Evolutionary conservation across 2,888 invertebrate species (phyloP), one percentile per base, ranked within the genome.

Genomic region (Drosophila helvetica): DNA sequence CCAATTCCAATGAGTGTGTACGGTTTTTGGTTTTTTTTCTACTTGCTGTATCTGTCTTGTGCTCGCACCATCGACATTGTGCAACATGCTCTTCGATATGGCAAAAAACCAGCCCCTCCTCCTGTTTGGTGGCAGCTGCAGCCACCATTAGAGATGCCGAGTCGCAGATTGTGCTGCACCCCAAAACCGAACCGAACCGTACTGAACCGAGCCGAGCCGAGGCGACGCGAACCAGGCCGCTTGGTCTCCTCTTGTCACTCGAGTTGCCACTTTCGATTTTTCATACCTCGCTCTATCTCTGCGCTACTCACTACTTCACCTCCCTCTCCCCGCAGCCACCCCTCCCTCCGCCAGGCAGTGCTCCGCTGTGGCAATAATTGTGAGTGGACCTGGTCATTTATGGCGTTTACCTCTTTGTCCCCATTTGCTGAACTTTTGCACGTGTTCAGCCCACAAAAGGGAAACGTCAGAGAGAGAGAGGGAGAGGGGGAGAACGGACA

Each of bases 211-310:
- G 17, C 56, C 55, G 43, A 69, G 19, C 43, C 56, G 47, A 18
- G 15, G 15, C 66, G 65, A 53, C 43, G 45, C 51, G 38, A 55
- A 42, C 57, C 33, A 33, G 27, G 53, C n/a, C 42, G 43, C 46
- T 55, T 69, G 66, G 42, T 57, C 52, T 45, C 38, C 57, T 47
- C 64, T 65, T 60, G 56, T 65, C 58, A 54, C 51, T 43, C 60
- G 55, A 15, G 46, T 60, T 63, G 46, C 66, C 80, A 80, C 82
- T 86, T 80, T 83, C 84, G 81, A 84, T 83, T 86, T 86, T 71
- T 78, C 81, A 86, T 83, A 76, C 77, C 68, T 68, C 57, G 71
- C 46, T 66, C 69, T 54, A 38, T 59, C 61, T 48, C 62, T 65
- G 70, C 61, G n/a, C n/a, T n/a, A n/a, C n/a, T n/a, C 47, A 55